Conservation (phyloP, 2,888 invertebrate species). For the Perithous albicinctus region DNA sequence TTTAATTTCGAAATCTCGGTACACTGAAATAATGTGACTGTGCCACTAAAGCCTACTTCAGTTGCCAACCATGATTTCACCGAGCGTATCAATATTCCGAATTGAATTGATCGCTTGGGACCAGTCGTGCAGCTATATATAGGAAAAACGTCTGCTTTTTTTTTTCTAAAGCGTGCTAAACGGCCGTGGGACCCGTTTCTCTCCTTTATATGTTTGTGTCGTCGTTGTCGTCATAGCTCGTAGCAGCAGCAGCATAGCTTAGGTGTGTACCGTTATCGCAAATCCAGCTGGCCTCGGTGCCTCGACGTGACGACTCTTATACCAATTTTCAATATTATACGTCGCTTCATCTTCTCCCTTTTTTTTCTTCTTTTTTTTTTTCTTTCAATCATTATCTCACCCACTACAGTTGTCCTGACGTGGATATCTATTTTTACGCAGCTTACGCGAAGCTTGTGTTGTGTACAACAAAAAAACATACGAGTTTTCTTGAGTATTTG, state of each 20-base stretch:
- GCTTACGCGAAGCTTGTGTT: not conserved
- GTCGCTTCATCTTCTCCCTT: not conserved
- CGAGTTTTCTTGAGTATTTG: constrained; percentile 5
- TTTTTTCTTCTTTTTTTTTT: not conserved
- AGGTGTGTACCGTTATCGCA: constrained; percentile 62
- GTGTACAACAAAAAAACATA: not conserved
- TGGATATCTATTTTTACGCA: constrained; percentile 15
- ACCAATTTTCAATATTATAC: constrained; percentile 62
- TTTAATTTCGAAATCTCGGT: no score
- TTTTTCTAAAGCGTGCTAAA: constrained; percentile 49
- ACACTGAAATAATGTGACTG: no score
- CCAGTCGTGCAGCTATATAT: not conserved
- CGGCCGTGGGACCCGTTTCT: constrained; percentile 55
- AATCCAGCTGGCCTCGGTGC: constrained; percentile 52
- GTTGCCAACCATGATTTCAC: not conserved
- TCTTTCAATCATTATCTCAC: constrained; percentile 35
- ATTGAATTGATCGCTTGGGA: not conserved
- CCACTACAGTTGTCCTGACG: constrained; percentile 21
- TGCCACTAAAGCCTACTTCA: no score
- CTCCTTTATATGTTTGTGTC: constrained; percentile 20
- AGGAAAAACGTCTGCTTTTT: not conserved
- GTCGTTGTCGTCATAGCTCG: constrained; percentile 44
- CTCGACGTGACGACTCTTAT: constrained; percentile 27
- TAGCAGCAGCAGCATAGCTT: constrained; percentile 18
- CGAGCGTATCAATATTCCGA: not conserved